phyloP scores from a whole-genome alignment of 2,888 invertebrate genomes.

The Chymomyza caudatula region DNA sequence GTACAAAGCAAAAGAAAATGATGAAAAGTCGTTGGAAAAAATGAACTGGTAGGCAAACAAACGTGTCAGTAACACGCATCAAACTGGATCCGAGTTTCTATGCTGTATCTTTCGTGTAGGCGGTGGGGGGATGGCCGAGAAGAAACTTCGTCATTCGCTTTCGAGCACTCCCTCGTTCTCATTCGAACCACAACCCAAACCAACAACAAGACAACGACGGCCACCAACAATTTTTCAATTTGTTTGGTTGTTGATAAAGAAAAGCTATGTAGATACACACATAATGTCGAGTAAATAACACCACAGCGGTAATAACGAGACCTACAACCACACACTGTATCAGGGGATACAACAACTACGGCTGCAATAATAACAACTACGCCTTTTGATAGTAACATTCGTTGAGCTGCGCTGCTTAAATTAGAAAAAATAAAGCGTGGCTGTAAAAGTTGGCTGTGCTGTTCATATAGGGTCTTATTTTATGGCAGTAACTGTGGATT shows the following conservation, averaged over 20 bases:
- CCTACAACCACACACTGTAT: slow-evolving; percentile 17
- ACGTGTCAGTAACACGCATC: slow-evolving; percentile 18
- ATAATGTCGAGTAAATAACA: slow-evolving; percentile 28
- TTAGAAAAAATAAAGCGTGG: background rate
- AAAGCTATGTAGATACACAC: slow-evolving; percentile 32
- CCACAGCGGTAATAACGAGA: background rate
- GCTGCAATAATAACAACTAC: background rate
- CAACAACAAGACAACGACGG: background rate
- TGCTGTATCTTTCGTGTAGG: slow-evolving; percentile 8
- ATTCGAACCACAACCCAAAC: slow-evolving; percentile 2
- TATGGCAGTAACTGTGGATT: background rate
- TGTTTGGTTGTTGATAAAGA: slow-evolving; percentile 43
- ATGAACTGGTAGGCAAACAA: slow-evolving; percentile 41
- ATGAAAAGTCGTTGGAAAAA: slow-evolving; percentile 42
- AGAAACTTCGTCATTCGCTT: slow-evolving; percentile 5
- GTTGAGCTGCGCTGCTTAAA: background rate
- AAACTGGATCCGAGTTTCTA: slow-evolving; percentile 40
- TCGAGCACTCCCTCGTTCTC: background rate
- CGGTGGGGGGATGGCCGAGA: slow-evolving; percentile 6
- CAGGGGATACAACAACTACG: background rate
- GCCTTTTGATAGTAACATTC: background rate
- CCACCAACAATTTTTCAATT: background rate
- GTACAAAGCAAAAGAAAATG: background rate
- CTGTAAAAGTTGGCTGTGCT: background rate
- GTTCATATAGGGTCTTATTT: background rate